Percentiles rank a stretch among this genome's conserved stretches.
Evolutionary conservation across 2,113 vertebrate genomes (phyloP).

Genomic region (Marcusenius ussheri): DNA sequence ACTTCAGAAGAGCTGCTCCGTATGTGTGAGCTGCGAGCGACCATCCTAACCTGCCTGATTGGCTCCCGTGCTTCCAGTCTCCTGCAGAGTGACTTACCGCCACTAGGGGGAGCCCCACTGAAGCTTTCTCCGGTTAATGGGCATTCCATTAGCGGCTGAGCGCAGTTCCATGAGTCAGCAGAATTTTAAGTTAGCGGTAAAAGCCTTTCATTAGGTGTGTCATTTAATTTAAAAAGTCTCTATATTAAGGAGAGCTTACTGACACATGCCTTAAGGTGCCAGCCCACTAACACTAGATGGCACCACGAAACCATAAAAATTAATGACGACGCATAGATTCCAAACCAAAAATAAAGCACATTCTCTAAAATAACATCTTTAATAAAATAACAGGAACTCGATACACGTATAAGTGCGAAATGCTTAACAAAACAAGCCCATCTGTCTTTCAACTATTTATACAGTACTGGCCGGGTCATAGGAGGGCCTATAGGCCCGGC

Average conservation of each 20-base stretch:
- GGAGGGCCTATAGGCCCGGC: background rate
- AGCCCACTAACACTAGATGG: conserved; percentile 11
- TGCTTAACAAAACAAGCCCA: background rate
- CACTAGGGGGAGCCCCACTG: background rate
- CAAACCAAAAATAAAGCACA: background rate
- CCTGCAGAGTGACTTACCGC: background rate
- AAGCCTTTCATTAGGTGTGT: background rate
- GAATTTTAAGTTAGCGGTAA: background rate
- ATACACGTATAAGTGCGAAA: background rate
- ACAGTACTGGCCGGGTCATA: background rate
- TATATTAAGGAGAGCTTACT: background rate
- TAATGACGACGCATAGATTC: background rate
- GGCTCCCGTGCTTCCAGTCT: background rate
- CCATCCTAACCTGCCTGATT: background rate
- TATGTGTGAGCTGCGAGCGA: background rate
- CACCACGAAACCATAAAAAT: background rate
- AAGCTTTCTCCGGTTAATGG: background rate
- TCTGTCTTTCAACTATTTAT: background rate
- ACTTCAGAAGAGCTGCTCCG: background rate
- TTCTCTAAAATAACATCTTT: background rate
- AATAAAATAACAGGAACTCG: background rate
- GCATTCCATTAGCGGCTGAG: background rate
- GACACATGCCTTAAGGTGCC: background rate
- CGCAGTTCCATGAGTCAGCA: background rate
- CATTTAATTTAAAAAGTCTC: background rate